These are phyloP conservation scores for Drosophila emarginata DNA, from an alignment of 2,888 invertebrate genomes.

Conservation along the genomic window DNA sequence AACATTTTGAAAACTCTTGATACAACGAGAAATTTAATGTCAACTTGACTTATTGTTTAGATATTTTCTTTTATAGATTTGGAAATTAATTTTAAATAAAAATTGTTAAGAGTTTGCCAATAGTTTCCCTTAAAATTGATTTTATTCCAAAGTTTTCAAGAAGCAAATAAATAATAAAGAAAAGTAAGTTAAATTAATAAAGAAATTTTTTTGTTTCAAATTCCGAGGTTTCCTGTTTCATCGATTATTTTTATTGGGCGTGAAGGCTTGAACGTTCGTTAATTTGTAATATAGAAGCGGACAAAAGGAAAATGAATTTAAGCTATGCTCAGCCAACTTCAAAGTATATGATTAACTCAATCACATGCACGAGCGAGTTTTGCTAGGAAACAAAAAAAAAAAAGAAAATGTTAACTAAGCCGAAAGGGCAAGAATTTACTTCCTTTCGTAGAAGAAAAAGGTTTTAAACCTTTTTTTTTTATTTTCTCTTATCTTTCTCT, in stretches of 20 bases:
- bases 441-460: not conserved
- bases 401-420: conserved; percentile 16
- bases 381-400: not conserved
- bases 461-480: conserved; percentile 25
- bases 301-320: conserved; percentile 26
- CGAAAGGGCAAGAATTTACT: conserved; percentile 14
- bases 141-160: too few species aligned
- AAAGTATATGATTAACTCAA: conserved; percentile 56
- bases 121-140: too few species aligned
- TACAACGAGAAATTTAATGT: too few species aligned
- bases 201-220: not conserved
- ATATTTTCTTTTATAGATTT: too few species aligned
- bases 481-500: conserved; percentile 19
- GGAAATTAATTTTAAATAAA: too few species aligned
- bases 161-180: too few species aligned
- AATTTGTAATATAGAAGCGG: not conserved
- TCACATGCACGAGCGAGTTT: conserved; percentile 58
- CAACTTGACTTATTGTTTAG: too few species aligned
- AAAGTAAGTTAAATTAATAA: too few species aligned
- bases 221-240: too few species aligned
- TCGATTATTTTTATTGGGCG: not conserved
- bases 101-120: too few species aligned
- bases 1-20: too few species aligned
- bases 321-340: conserved; percentile 16
- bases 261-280: not conserved